phyloP scores from a whole-genome alignment of 1,140 invertebrate genomes.

The Ooceraea biroi region DNA sequence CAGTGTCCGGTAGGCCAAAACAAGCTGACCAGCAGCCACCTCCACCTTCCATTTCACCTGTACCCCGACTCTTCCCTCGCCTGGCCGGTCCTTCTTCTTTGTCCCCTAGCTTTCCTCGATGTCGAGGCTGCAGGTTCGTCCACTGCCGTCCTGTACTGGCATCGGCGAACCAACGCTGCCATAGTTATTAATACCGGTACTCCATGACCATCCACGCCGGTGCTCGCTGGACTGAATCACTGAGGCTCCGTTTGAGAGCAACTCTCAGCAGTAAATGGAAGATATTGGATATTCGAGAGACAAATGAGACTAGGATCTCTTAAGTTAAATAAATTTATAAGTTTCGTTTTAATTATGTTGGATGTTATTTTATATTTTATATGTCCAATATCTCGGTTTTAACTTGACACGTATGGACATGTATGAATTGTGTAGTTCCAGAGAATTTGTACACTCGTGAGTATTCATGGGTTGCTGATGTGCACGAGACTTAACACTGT shows the following conservation, averaged over 20 bases:
- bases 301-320: no score
- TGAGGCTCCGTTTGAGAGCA: no score
- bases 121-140: slow-evolving; percentile 6
- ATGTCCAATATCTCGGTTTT: no score
- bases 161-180: background rate
- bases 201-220: background rate
- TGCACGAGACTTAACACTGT: slow-evolving; percentile 5
- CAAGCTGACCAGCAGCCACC: slow-evolving; percentile 62
- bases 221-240: no score
- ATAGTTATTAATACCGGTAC: slow-evolving; percentile 29
- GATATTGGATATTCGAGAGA: no score
- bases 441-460: no score
- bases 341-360: background rate
- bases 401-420: no score
- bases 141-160: background rate
- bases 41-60: slow-evolving; percentile 47
- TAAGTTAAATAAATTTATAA: no score
- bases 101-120: slow-evolving; percentile 20
- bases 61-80: background rate
- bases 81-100: slow-evolving; percentile 21
- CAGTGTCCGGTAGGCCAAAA: slow-evolving; percentile 81
- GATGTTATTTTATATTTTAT: slow-evolving; percentile 15
- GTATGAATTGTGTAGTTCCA: no score
- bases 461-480: no score
- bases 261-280: no score